Evolutionary conservation across 2,888 invertebrate species (phyloP), one percentile per base, ranked within the genome.

Genomic region (Eristalis arbustorum): DNA sequence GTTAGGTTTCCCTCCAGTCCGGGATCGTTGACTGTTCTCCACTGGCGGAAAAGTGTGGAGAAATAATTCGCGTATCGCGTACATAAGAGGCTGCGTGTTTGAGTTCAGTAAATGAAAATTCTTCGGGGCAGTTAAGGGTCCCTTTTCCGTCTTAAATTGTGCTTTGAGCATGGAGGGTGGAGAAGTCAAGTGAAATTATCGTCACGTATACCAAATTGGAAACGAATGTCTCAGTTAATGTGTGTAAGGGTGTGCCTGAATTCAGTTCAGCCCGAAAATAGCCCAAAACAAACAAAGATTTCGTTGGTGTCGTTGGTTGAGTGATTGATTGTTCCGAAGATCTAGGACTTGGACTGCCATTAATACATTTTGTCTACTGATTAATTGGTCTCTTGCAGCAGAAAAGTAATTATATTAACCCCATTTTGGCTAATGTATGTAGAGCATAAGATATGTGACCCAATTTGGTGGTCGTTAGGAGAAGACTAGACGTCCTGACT

Each of bases 31-130:
- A 23, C 22, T 56, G 34, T 49, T 63, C 56, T 63, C 56, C 31
- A 63, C 49, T 37, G 37, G 34, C 23, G n/a, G 40, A 42, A 18
- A 2, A 49, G 49, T 37, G 37, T 37, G 37, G 37, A 37, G 13
- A 37, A 37, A 37, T 49, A 63, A 73, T 63, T 73, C 56, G 63
- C 49, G 62, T 72, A 62, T 72, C 31, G 49, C 18, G 49, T 49
- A 49, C 49, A 49, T 49, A 49, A 42, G 42, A 42, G 49, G n/a
- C 49, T 49, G 18, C 49, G 49, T 49, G 49, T 10, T 18, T 49
- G 18, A 49, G 49, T 18, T 49, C 49, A 49, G 49, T 49, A 49
- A 49, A 49, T 49, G 49, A 49, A 49, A 42, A 42, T n/a, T 42
- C 42, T 42, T n/a, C 14, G n/a, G 49, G 10, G 3, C 6, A 18